These are phyloP conservation scores for Phrynocephalus forsythii DNA, from an alignment of 2,797 vertebrate species.

Conservation along the genomic window DNA sequence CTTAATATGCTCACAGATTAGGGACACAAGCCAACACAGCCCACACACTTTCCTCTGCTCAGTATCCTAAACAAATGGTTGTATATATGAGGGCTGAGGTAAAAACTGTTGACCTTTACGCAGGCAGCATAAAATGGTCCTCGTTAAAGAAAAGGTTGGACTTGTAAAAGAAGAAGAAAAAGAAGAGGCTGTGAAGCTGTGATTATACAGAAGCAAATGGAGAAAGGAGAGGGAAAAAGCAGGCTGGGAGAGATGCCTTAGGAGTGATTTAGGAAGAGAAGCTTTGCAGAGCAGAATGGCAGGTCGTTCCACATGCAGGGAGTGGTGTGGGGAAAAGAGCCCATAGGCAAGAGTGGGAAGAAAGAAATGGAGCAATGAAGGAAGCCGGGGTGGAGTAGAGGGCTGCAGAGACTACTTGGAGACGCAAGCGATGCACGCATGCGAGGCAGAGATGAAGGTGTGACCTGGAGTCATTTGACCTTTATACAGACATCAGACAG, in stretches of 20 bases:
- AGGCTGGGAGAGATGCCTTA: slow-evolving; percentile 53
- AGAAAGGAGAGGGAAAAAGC: neutral
- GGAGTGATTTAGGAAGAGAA: slow-evolving; percentile 5
- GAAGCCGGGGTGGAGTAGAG: slow-evolving; percentile 4
- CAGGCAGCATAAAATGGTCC: neutral
- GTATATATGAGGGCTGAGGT: neutral
- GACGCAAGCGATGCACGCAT: rapidly evolving
- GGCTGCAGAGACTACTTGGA: neutral
- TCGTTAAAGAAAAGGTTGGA: neutral
- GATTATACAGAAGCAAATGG: slow-evolving; percentile 59
- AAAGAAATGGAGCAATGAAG: neutral
- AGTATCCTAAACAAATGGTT: neutral
- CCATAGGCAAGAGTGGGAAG: slow-evolving; percentile 30
- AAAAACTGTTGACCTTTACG: neutral
- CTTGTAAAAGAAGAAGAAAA: neutral
- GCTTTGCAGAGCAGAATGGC: slow-evolving; percentile 42
- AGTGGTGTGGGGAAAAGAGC: slow-evolving; percentile 41
- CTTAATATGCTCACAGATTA: neutral
- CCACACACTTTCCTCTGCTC: neutral
- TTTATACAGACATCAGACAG: neutral
- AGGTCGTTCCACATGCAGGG: slow-evolving; percentile 46
- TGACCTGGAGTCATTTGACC: neutral
- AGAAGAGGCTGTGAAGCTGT: slow-evolving; percentile 31
- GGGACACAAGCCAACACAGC: neutral
- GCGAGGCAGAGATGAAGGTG: neutral